Evolutionary conservation across 2,888 invertebrate species (phyloP).

Genomic region (Belgica antarctica): DNA sequence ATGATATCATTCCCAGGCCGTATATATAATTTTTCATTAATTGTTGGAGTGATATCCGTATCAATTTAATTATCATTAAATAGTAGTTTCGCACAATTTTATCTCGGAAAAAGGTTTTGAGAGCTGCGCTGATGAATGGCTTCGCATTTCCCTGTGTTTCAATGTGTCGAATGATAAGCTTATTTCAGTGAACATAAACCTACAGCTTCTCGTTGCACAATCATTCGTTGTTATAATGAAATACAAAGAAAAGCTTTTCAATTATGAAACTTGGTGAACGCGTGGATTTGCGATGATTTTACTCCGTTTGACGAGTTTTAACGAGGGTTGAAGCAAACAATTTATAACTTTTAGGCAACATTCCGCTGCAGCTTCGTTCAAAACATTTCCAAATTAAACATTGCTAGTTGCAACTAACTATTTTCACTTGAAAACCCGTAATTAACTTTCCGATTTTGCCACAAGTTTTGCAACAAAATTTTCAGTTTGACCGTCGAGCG

Average conservation of each 20-base stretch:
- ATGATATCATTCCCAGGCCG: neutral
- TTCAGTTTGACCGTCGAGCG: no score
- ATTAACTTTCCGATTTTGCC: no score
- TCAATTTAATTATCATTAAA: constrained; percentile 42
- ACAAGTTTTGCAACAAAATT: no score
- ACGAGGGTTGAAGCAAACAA: no score
- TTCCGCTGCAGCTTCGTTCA: no score
- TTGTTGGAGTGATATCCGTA: constrained; percentile 10
- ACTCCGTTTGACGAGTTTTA: constrained; percentile 13
- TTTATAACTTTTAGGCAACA: no score
- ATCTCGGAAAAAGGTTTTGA: no score
- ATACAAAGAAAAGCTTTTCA: constrained; percentile 12
- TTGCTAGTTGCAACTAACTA: no score
- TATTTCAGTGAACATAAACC: constrained; percentile 20
- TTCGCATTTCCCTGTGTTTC: neutral
- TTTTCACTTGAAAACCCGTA: no score
- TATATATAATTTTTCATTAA: constrained; percentile 24
- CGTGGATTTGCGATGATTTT: constrained; percentile 15
- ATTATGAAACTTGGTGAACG: constrained; percentile 21
- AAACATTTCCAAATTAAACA: no score
- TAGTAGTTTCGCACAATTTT: constrained; percentile 28
- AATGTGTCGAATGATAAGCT: constrained; percentile 9
- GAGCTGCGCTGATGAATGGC: constrained; percentile 1
- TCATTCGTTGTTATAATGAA: neutral
- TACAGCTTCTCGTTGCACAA: neutral